These are phyloP conservation scores for Empis stercorea DNA, from an alignment of 2,888 invertebrate species.

Conservation along the genomic window DNA sequence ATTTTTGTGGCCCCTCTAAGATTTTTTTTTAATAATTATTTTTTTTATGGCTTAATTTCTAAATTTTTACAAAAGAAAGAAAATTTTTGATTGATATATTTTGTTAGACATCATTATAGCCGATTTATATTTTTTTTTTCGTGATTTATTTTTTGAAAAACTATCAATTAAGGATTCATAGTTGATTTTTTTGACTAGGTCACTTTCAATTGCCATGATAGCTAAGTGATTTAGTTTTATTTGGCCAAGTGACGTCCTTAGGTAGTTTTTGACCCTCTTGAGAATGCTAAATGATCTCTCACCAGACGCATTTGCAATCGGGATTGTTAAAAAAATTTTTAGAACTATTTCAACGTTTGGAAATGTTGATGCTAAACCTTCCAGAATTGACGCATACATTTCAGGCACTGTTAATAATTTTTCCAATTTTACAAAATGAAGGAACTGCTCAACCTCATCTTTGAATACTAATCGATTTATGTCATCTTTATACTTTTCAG, in stretches of 20 bases:
- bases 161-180: too few species aligned
- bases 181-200: neutral
- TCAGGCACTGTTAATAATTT: neutral
- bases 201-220: neutral
- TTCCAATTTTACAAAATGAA: conserved; percentile 1
- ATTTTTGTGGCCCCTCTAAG: neutral
- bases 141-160: too few species aligned
- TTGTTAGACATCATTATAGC: neutral
- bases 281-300: neutral
- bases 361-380: neutral
- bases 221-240: neutral
- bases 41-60: neutral
- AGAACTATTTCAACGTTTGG: neutral
- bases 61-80: neutral
- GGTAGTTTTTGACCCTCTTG: neutral
- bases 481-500: neutral
- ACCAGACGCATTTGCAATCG: neutral
- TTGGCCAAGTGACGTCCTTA: neutral
- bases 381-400: neutral
- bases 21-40: neutral
- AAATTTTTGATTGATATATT: neutral
- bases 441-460: neutral
- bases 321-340: too few species aligned
- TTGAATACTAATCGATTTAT: neutral
- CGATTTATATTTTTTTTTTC: neutral